These are phyloP conservation scores for Tachyglossus aculeatus DNA, from an alignment of 2,797 vertebrate species.

Conservation along the genomic window DNA sequence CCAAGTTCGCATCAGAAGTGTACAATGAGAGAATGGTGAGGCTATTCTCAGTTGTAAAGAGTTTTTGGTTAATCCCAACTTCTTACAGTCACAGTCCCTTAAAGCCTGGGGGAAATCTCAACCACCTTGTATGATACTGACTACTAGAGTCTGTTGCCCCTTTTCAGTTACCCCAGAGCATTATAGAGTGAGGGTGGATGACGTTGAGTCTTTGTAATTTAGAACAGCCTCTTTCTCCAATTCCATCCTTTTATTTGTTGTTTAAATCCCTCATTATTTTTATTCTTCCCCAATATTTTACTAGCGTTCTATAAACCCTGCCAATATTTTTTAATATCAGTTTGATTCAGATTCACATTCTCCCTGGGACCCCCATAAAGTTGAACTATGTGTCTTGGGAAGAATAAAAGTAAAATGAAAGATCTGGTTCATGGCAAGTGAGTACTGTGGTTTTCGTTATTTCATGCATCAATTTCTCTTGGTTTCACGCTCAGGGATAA, in stretches of 20 bases:
- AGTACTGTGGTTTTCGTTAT: neutral
- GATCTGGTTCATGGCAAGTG: neutral
- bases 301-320: neutral
- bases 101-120: too few relatives aligned
- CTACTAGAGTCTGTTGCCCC: too few relatives aligned
- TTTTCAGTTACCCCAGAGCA: rapidly evolving
- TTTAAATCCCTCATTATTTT: neutral
- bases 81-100: too few relatives aligned
- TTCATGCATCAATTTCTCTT: neutral
- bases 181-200: too few relatives aligned
- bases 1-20: rapidly evolving
- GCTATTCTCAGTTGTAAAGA: too few relatives aligned
- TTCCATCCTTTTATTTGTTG: neutral
- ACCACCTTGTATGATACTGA: too few relatives aligned
- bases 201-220: rapidly evolving
- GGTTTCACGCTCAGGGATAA: neutral
- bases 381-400: neutral
- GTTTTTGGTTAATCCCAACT: too few relatives aligned
- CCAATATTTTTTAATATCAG: neutral
- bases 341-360: neutral
- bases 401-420: too few relatives aligned
- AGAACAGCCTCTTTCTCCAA: neutral
- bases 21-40: rapidly evolving
- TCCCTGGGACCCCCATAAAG: neutral
- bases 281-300: neutral